Base-by-base conservation (phyloP, 2,113 vertebrate species). In the Neogale vison region DNA sequence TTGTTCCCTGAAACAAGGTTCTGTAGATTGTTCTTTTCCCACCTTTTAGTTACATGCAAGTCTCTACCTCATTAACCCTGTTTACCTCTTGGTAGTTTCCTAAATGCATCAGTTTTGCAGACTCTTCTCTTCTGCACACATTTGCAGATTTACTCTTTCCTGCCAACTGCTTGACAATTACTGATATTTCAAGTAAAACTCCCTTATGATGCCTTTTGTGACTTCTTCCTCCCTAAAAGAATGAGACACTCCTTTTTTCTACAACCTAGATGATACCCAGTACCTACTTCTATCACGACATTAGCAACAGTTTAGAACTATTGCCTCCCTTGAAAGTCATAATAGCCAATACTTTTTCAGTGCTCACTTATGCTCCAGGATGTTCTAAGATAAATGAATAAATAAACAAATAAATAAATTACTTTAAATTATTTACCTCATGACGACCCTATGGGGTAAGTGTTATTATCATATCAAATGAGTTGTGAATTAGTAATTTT, bases 171-270 rank as follows among this genome's bases (percentile, higher is more conserved):
- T 65, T 65, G 29, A 65, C 63, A 65, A 91, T 95, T 59, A 69
- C 31, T 79, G 14, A 92, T 88, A 47, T 84, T 84, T 88, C 20
- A 84, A 81, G 57, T 63, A 65, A 34, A 59, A 36, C 14, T 63
- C 15, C 55, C 31, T 7, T 71, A 47, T 29, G 31, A 59, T 63
- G 39, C 1, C 26, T 81, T 90, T 77, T 31, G 5, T 79, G 36
- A 88, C 34, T 7, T 67, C 29, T 57, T 90, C 17, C n/a, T 12
- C 55, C 18, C 13, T 45, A 65, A 83, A 17, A 74, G 42, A 94
- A 63, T 92, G 17, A 88, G 72, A 61, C 36, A 89, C 23, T 15
- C 65, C n/a, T 91, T 85, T 77, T 93, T 72, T 77, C 93, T 93
- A 36, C 55, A 55, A 92, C 13, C 23, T 15, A 88, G 26, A 31